A percentile compares a stretch with the other conserved stretches of the same genome.
Evolutionary conservation across 92 coral and sea anemone genomes (phyloP).

Genomic region (Palythoa heliodiscus): DNA sequence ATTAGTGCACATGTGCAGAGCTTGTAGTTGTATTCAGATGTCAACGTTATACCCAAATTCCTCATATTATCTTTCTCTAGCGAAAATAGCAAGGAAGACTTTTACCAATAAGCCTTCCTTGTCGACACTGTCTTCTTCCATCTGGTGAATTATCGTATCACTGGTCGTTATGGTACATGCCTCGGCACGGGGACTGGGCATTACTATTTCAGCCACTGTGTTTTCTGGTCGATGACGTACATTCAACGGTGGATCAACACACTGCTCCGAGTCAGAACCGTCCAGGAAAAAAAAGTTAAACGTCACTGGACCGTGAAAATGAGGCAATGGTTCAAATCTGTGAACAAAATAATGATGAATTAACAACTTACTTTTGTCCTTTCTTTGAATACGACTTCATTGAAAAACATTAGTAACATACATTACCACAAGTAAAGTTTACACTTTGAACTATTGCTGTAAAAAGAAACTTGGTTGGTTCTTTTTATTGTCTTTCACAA

Average conservation of each 20-base stretch:
- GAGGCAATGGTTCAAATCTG: constrained; percentile 9
- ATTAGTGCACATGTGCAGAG: no score
- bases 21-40: background rate
- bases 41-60: background rate
- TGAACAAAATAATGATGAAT: background rate
- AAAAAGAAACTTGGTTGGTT: no score
- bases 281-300: constrained; percentile 4
- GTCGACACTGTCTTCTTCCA: constrained; percentile 13
- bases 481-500: no score
- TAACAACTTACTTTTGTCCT: background rate
- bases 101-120: constrained; percentile 2
- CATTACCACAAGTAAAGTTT: background rate
- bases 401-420: background rate
- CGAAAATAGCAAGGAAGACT: background rate
- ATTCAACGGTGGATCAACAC: constrained; percentile 10
- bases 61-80: background rate
- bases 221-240: constrained; percentile 7
- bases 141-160: constrained; percentile 8
- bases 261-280: background rate
- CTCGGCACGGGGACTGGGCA: constrained; percentile 26
- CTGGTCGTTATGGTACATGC: constrained; percentile 9
- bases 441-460: background rate
- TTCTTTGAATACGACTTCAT: no score
- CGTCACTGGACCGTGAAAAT: constrained; percentile 26
- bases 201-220: constrained; percentile 32